These are phyloP conservation scores for Chalcosyrphus nemorum DNA, from an alignment of 2,888 invertebrate species.

Conservation along the genomic window DNA sequence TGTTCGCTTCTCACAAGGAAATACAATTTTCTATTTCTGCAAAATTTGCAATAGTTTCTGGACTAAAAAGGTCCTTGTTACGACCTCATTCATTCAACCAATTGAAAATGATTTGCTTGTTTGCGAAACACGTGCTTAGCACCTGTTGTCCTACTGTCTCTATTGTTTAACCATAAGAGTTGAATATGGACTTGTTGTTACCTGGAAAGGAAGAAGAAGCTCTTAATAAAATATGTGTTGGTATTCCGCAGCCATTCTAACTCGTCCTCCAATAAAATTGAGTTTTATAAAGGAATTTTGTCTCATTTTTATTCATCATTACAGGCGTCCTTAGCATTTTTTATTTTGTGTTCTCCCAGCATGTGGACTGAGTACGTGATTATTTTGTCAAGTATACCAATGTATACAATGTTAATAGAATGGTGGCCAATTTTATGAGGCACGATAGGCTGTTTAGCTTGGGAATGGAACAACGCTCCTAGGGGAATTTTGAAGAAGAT, in stretches of 20 bases:
- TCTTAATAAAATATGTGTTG: background rate
- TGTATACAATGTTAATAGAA: background rate
- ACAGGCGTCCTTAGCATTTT: background rate
- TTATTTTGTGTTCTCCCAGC: background rate
- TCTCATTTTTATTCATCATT: slow-evolving; percentile 1
- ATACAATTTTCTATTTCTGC: background rate
- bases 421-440: background rate
- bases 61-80: background rate
- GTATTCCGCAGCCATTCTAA: background rate
- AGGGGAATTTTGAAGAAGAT: background rate
- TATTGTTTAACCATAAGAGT: background rate
- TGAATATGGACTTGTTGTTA: background rate
- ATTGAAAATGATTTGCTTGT: too few species aligned
- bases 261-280: background rate
- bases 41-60: background rate
- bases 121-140: background rate
- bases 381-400: background rate
- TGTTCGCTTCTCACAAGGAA: background rate
- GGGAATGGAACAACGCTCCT: background rate
- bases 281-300: background rate
- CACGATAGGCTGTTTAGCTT: background rate
- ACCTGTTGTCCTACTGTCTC: background rate
- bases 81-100: background rate
- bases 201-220: background rate
- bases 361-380: background rate